These are phyloP conservation scores for Hydrotaea diabolus DNA, from an alignment of 2,888 invertebrate species.

Conservation along the genomic window DNA sequence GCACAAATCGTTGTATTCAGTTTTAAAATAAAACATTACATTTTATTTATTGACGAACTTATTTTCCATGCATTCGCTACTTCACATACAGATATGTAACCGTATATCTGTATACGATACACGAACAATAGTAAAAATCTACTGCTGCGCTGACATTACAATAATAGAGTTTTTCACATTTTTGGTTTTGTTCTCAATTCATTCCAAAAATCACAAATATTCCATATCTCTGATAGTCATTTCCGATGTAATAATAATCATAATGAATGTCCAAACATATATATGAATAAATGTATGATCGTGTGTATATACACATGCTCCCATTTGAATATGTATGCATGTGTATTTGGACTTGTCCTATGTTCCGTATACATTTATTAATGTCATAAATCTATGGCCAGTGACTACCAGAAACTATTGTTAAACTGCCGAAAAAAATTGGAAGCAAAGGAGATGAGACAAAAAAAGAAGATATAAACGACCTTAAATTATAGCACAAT, in stretches of 20 bases:
- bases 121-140: background rate
- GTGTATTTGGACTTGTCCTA: constrained; percentile 39
- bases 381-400: constrained; percentile 62
- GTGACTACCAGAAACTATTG: constrained; percentile 48
- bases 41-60: background rate
- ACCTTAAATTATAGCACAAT: constrained; percentile 66
- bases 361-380: constrained; percentile 62
- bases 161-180: background rate
- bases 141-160: background rate
- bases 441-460: constrained; percentile 11
- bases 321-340: no score
- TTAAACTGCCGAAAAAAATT: constrained; percentile 49
- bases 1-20: no score
- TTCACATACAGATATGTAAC: background rate
- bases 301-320: no score
- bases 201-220: background rate
- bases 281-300: constrained; percentile 50
- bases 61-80: background rate
- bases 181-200: background rate
- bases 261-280: constrained; percentile 46
- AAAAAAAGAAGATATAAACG: constrained; percentile 49
- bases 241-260: constrained; percentile 16
- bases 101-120: background rate
- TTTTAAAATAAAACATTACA: background rate
- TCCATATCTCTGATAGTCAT: constrained; percentile 13